phyloP scores from a whole-genome alignment of 2,113 vertebrate species.

The Onychorhynchus coronatus region DNA sequence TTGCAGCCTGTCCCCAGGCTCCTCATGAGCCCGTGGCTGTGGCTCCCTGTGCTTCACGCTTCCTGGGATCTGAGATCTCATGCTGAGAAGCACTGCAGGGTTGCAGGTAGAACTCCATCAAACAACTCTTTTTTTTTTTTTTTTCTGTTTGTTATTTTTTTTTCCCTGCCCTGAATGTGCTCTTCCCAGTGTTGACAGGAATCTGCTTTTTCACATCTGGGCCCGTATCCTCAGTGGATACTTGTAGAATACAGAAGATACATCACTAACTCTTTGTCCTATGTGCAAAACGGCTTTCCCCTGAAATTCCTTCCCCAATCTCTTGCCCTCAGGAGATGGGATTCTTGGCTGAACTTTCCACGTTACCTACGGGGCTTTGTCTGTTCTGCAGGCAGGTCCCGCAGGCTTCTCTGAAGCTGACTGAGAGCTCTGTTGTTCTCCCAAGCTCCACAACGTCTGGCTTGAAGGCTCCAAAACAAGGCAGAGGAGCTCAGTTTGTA shows the following conservation, averaged over 20 bases:
- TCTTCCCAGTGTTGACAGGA: background rate
- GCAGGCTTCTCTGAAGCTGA: background rate
- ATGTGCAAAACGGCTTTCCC: background rate
- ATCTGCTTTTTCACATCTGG: background rate
- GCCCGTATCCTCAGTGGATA: background rate
- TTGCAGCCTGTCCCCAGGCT: background rate
- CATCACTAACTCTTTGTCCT: background rate
- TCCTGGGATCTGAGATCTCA: background rate
- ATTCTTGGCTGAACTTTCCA: background rate
- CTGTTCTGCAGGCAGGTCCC: background rate
- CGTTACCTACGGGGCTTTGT: background rate
- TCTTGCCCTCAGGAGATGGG: background rate
- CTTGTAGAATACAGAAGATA: background rate
- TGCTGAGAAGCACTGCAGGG: background rate
- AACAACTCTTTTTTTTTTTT: background rate
- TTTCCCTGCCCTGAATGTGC: background rate
- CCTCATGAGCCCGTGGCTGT: background rate
- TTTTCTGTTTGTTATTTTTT: background rate
- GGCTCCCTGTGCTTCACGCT: accelerated
- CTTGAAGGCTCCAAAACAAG: background rate
- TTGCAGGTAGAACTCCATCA: background rate
- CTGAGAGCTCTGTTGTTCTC: background rate
- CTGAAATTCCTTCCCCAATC: background rate
- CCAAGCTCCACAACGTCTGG: background rate
- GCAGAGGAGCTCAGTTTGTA: background rate